phyloP scores from a whole-genome alignment of 2,888 invertebrate species.

The Mimachlamys varia region DNA sequence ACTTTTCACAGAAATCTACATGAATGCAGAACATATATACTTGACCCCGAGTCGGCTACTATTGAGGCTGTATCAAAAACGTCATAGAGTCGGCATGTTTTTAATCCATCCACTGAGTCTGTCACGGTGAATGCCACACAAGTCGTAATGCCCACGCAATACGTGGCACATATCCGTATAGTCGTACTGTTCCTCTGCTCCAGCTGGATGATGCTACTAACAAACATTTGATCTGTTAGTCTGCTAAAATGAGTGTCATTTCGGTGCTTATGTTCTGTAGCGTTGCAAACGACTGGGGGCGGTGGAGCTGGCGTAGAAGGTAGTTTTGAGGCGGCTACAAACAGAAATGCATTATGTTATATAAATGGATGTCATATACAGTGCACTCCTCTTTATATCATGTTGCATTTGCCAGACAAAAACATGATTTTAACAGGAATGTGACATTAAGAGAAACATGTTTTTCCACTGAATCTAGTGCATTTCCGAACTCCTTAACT shows the following conservation, averaged over 20 bases:
- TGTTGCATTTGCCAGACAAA: too few relatives aligned
- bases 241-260: neutral
- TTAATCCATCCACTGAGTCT: neutral
- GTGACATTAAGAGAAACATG: too few relatives aligned
- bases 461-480: too few relatives aligned
- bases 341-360: neutral
- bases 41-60: neutral
- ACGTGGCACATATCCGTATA: neutral
- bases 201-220: neutral
- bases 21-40: neutral
- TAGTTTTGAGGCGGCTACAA: neutral
- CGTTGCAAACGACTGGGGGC: neutral
- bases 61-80: neutral
- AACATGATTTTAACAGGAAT: too few relatives aligned
- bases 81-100: neutral
- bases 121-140: neutral
- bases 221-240: neutral
- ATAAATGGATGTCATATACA: neutral
- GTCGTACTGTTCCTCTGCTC: neutral
- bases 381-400: too few relatives aligned
- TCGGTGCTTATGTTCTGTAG: neutral
- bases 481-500: too few relatives aligned
- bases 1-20: neutral
- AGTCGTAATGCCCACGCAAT: neutral
- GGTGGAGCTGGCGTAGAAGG: neutral